phyloP scores from a whole-genome alignment of 2,113 vertebrate genomes.

The Ciconia maguari region DNA sequence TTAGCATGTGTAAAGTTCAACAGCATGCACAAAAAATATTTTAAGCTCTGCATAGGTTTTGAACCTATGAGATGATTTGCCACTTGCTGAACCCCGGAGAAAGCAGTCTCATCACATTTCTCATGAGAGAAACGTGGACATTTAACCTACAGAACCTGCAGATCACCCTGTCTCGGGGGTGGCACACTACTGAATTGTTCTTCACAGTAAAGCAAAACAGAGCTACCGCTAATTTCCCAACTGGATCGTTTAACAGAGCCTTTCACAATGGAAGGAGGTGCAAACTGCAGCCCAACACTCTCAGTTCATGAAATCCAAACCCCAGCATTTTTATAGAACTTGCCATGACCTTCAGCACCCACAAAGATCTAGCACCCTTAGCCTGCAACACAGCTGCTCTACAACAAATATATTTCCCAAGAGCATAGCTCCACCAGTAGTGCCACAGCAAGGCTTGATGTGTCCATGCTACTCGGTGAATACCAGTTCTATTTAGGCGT shows the following conservation, averaged over 20 bases:
- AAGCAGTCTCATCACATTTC: too few species aligned
- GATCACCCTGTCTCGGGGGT: not conserved
- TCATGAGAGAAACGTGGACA: rapidly evolving
- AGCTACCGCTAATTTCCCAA: not conserved
- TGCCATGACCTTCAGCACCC: not conserved
- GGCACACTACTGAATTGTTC: not conserved
- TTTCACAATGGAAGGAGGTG: not conserved
- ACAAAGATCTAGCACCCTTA: not conserved
- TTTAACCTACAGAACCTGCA: not conserved
- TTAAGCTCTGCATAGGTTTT: not conserved
- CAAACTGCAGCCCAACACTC: not conserved
- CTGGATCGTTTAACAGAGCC: not conserved
- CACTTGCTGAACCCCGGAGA: not conserved
- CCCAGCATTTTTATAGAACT: not conserved
- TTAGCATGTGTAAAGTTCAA: rapidly evolving
- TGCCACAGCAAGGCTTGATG: not conserved
- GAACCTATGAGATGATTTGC: rapidly evolving
- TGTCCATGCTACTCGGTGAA: not conserved
- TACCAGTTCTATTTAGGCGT: not conserved
- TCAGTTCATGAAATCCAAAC: not conserved
- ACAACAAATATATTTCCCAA: not conserved
- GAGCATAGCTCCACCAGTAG: not conserved
- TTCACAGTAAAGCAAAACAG: not conserved
- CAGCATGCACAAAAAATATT: not conserved
- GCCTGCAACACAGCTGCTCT: not conserved